These are phyloP conservation scores for Neopipo cinnamomea DNA, from an alignment of 2,113 vertebrate genomes.

Conservation along the genomic window DNA sequence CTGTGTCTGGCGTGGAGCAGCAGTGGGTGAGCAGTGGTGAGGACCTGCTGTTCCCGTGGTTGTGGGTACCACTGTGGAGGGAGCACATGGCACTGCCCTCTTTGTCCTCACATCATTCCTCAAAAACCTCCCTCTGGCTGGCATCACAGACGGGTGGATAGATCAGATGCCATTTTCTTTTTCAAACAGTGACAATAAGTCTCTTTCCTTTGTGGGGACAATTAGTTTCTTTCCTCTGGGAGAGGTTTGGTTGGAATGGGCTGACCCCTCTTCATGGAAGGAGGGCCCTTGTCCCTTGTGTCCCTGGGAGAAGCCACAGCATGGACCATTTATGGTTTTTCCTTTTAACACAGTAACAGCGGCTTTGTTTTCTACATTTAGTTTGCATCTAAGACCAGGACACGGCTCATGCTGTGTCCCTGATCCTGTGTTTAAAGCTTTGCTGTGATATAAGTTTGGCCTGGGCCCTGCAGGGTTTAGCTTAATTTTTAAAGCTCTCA, in stretches of 20 bases:
- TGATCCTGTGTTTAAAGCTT: conserved; percentile 66
- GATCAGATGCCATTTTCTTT: conserved; percentile 21
- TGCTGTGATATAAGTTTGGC: conserved; percentile 66
- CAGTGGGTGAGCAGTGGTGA: not conserved
- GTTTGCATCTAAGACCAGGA: conserved; percentile 57
- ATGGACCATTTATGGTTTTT: conserved; percentile 30
- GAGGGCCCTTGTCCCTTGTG: conserved; percentile 28
- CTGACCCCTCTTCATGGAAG: conserved; percentile 27
- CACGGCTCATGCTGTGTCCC: conserved; percentile 50
- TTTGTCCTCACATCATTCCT: not conserved
- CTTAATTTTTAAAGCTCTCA: conserved; percentile 68
- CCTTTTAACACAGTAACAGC: conserved; percentile 28
- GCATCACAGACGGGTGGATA: not conserved
- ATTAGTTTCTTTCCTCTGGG: conserved; percentile 16
- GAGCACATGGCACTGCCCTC: not conserved
- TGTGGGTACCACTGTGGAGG: not conserved
- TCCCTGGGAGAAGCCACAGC: conserved; percentile 41
- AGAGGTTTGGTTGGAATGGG: conserved; percentile 27
- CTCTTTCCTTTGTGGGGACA: not conserved
- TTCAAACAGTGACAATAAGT: not conserved
- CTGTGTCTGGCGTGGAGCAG: not conserved
- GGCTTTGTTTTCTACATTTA: conserved; percentile 59
- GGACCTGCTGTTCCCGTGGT: not conserved
- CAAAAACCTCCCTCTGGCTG: not conserved
- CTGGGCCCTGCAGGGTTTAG: conserved; percentile 58